Conservation (phyloP, 1,140 invertebrate species). For the Thalassaphorura encarpata region DNA sequence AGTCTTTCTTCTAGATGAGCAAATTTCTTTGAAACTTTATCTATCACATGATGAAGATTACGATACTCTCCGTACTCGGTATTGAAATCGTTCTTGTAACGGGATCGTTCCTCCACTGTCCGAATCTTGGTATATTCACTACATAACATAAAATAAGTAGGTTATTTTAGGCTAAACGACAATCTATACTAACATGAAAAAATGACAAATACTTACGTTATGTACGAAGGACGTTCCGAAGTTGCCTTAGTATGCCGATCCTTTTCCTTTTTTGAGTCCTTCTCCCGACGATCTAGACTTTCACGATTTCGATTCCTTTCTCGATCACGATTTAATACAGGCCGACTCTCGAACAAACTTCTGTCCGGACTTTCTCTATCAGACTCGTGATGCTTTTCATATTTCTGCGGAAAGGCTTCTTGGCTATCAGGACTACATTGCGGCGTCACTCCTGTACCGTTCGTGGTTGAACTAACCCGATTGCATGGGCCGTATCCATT, state of each 20-base stretch:
- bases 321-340: neutral
- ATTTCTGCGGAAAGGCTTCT: too few species aligned
- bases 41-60: conserved; percentile 59
- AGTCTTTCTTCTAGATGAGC: conserved; percentile 56
- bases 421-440: neutral
- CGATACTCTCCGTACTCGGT: conserved; percentile 73
- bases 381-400: too few species aligned
- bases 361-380: neutral
- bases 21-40: conserved; percentile 65
- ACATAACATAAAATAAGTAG: conserved; percentile 29
- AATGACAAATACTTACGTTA: neutral
- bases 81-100: conserved; percentile 81
- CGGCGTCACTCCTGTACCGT: neutral
- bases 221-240: neutral
- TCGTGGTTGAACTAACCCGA: neutral
- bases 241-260: neutral
- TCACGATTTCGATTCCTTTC: neutral
- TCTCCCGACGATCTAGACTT: neutral
- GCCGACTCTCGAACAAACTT: neutral
- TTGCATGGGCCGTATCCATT: neutral
- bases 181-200: neutral
- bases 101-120: conserved; percentile 58
- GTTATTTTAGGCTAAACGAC: neutral
- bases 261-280: neutral
- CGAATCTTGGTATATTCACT: conserved; percentile 70